Evolutionary conservation across 2,888 invertebrate genomes (phyloP).

Genomic region (Uropetala carovei): DNA sequence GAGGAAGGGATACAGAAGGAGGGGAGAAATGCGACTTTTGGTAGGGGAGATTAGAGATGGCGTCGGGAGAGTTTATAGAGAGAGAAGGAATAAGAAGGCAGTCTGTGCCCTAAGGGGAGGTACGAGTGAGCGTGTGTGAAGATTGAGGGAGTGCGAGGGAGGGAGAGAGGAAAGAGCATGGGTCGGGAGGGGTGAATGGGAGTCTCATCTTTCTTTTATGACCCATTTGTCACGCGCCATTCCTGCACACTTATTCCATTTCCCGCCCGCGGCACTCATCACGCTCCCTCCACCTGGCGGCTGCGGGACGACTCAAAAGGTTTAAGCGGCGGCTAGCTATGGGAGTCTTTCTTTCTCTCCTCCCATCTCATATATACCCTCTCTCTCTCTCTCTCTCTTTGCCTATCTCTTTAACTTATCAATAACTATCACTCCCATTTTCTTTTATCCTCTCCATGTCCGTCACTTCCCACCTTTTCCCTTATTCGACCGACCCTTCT

Average conservation of each 20-base stretch:
- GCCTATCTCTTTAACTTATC: background rate
- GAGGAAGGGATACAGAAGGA: background rate
- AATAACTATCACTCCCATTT: background rate
- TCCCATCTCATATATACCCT: background rate
- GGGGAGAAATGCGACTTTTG: background rate
- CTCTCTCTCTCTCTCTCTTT: background rate
- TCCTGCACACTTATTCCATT: constrained; percentile 52
- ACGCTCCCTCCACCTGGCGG: constrained; percentile 41
- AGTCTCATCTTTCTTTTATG: constrained; percentile 64
- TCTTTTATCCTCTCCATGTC: no score
- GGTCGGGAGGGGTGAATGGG: constrained; percentile 55
- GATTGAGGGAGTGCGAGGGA: constrained; percentile 45
- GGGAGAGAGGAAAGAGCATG: constrained; percentile 28
- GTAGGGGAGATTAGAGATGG: constrained; percentile 11
- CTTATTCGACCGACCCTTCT: background rate
- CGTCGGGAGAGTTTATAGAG: background rate
- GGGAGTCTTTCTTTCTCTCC: background rate
- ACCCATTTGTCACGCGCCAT: constrained; percentile 64
- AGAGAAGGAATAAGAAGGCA: background rate
- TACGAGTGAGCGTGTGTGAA: background rate
- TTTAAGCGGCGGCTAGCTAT: background rate
- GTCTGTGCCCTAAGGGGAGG: background rate
- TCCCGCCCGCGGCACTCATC: constrained; percentile 52
- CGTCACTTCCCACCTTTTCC: background rate
- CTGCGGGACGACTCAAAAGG: background rate